A percentile compares a stretch with the other conserved stretches of the same genome.
Evolutionary conservation across 1,140 invertebrate genomes (phyloP).

Genomic region (Nasonia longicornis): DNA sequence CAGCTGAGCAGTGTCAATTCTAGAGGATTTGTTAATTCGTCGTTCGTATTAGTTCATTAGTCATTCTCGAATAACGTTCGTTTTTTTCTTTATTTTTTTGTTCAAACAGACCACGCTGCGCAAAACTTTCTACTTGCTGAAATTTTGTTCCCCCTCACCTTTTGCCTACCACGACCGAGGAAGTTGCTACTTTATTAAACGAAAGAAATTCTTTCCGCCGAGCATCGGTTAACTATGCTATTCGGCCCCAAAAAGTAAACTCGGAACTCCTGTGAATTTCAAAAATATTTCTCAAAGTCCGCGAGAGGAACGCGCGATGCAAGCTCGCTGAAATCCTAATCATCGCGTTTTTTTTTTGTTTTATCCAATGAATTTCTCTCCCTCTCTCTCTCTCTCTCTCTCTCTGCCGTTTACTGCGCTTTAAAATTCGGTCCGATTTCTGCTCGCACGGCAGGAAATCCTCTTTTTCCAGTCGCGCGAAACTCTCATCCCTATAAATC

Average conservation of each 20-base stretch:
- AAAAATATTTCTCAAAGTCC: neutral
- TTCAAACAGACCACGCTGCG: too few species aligned
- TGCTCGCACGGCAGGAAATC: too few species aligned
- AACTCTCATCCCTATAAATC: neutral
- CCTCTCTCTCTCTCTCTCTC: too few species aligned
- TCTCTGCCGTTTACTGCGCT: too few species aligned
- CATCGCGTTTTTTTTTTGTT: too few species aligned
- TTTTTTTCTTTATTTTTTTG: too few species aligned
- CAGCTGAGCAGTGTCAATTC: neutral
- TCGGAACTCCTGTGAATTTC: neutral
- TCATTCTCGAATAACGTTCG: neutral
- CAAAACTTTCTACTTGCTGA: neutral
- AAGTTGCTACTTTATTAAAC: constrained; percentile 22
- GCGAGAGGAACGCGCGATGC: neutral
- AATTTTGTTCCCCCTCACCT: too few species aligned
- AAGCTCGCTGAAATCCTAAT: neutral
- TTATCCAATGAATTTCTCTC: too few species aligned
- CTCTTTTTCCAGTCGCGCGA: neutral
- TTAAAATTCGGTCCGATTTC: neutral
- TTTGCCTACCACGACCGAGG: too few species aligned
- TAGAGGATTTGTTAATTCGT: neutral
- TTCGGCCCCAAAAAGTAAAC: neutral
- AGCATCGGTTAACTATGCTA: neutral
- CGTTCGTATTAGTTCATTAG: neutral
- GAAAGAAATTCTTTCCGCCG: constrained; percentile 6